phyloP scores from a whole-genome alignment of 2,797 vertebrate genomes.

The Ara ararauna region DNA sequence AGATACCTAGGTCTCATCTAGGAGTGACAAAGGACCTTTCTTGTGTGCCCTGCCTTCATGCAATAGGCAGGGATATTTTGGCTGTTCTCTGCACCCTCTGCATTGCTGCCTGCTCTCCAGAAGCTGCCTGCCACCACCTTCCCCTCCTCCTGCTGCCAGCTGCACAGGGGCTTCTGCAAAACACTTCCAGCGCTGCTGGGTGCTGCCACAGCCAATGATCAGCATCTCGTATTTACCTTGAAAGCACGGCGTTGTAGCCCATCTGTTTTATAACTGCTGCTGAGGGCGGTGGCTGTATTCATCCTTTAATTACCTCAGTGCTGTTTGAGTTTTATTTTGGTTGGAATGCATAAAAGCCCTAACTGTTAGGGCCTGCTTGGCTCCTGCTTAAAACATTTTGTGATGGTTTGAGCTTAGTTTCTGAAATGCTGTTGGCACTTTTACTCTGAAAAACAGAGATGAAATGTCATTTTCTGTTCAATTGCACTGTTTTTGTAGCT shows the following conservation, averaged over 20 bases:
- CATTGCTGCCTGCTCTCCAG: not conserved
- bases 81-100: accelerated
- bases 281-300: not conserved
- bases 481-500: not conserved
- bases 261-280: slow-evolving; percentile 13
- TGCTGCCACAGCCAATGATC: not conserved
- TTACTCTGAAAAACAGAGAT: not conserved
- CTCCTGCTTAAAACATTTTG: slow-evolving; percentile 4
- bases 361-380: not conserved
- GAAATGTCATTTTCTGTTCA: slow-evolving; percentile 11
- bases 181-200: not conserved
- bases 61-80: not conserved
- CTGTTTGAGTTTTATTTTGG: slow-evolving; percentile 43
- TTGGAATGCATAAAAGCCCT: slow-evolving; percentile 11
- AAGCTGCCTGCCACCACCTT: not conserved
- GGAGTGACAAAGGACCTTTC: not conserved
- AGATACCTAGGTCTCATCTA: not conserved
- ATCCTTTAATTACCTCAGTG: slow-evolving; percentile 37
- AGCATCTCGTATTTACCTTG: not conserved
- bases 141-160: not conserved
- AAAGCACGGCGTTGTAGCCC: not conserved
- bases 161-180: not conserved
- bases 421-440: slow-evolving; percentile 39
- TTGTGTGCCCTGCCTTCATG: not conserved
- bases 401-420: slow-evolving; percentile 20